These are phyloP conservation scores for Meles meles DNA, from an alignment of 2,113 vertebrate species.

Conservation along the genomic window DNA sequence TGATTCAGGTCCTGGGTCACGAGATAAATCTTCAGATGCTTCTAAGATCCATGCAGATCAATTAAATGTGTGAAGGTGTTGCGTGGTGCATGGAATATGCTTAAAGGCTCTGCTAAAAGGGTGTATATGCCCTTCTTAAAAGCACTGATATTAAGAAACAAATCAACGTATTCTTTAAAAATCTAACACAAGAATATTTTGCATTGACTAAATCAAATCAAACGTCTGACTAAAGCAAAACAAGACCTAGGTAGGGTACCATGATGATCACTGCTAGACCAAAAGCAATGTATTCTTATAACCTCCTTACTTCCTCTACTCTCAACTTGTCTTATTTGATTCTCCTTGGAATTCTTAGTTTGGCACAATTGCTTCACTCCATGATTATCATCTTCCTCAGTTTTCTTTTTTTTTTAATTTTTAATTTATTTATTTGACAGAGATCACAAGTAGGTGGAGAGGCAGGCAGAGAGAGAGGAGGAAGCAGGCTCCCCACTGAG, in stretches of 20 bases:
- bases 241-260: fast-evolving
- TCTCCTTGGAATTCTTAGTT: not conserved
- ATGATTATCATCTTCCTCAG: not conserved
- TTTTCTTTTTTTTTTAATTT: not conserved
- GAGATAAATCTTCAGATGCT: not conserved
- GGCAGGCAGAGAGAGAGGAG: too few species aligned
- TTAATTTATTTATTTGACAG: too few species aligned
- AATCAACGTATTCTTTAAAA: not conserved
- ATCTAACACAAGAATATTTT: not conserved
- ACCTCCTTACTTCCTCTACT: not conserved
- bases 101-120: not conserved
- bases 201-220: not conserved
- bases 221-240: not conserved
- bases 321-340: not conserved
- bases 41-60: not conserved
- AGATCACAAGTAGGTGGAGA: too few species aligned
- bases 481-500: too few species aligned
- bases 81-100: not conserved
- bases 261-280: not conserved
- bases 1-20: not conserved
- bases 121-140: not conserved
- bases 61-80: not conserved
- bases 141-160: not conserved
- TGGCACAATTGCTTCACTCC: not conserved
- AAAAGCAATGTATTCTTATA: not conserved